Base-by-base conservation (phyloP, 2,113 vertebrate species). In the Xiphophorus couchianus region DNA sequence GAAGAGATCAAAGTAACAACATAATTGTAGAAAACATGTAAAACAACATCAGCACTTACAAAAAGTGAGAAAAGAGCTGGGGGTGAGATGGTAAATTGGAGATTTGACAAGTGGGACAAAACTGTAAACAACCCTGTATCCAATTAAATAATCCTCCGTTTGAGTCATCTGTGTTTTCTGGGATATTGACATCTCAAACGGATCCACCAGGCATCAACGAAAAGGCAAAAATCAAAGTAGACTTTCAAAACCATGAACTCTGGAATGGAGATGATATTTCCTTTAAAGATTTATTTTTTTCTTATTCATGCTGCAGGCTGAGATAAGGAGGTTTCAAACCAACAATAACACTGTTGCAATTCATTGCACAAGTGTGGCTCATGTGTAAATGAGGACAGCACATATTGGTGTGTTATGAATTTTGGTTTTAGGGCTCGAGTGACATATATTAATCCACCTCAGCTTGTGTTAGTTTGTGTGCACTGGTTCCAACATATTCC, bases 61-160 rank as follows among this genome's bases (percentile, higher is more conserved):
- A 63, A 62, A 51, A 75, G 29, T 33, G 63, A 35, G 58, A 81
- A 80, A 69, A 62, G 62, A 87, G 63, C 25, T 30, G n/a, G 62
- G 66, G 29, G 17, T 60, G 33, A 63, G 17, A 61, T 29, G 48
- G 61, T 15, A 73, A 48, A 33, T 13, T 77, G 71, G 54, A 80
- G 65, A 61, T 81, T 79, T 80, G 78, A 86, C 82, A 86, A 78
- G 63, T 61, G 80, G 62, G 63, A 54, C 76, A 60, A 69, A 84
- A 83, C 74, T 71, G 73, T 75, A 71, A 37, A 71, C 70, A 83
- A 65, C 83, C 19, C 48, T 29, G 66, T 67, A 85, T 84, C 78
- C 72, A 80, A 67, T 86, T 81, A 76, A 88, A 78, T 71, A 75
- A 84, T 88, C 77, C 78, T 86, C 83, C 67, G 73, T 77, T 78